Conservation (phyloP, 1,140 invertebrate species). For the Harlomillsia oculata region DNA sequence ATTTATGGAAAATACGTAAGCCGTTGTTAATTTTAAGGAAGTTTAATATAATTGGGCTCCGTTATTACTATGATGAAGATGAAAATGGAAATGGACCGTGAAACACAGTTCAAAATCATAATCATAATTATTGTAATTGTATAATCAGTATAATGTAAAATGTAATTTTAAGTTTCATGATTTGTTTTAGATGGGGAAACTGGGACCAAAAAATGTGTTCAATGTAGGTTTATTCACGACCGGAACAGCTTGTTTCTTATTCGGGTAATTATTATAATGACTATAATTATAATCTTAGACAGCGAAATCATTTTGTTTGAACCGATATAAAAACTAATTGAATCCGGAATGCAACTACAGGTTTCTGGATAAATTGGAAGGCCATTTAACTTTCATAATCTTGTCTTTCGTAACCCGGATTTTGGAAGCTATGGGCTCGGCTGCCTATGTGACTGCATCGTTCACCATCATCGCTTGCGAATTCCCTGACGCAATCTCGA, state of each 20-base stretch:
- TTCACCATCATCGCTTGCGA: constrained; percentile 88
- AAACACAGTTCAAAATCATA: neutral
- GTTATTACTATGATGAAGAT: too few species aligned
- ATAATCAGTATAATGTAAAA: constrained; percentile 1
- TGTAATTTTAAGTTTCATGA: neutral
- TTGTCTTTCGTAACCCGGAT: constrained; percentile 77
- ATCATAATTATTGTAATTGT: neutral
- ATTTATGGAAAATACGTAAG: constrained; percentile 73
- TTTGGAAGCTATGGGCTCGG: constrained; percentile 83
- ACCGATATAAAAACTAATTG: neutral
- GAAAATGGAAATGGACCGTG: too few species aligned
- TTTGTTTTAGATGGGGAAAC: constrained; percentile 53
- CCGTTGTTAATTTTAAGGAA: neutral
- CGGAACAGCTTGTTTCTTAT: constrained; percentile 69
- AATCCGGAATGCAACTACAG: constrained; percentile 42
- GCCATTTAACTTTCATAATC: constrained; percentile 69
- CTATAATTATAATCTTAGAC: neutral
- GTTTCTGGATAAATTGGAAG: constrained; percentile 67
- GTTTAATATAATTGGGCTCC: neutral
- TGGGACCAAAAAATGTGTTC: constrained; percentile 77
- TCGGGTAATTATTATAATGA: constrained; percentile 52
- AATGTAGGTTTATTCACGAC: constrained; percentile 77
- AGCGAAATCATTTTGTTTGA: neutral
- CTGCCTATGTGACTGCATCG: constrained; percentile 80
- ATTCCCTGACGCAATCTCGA: constrained; percentile 81